Evolutionary conservation across 2,113 vertebrate species (phyloP), one percentile per base, ranked within the genome.

Genomic region (Malaclemys terrapin): DNA sequence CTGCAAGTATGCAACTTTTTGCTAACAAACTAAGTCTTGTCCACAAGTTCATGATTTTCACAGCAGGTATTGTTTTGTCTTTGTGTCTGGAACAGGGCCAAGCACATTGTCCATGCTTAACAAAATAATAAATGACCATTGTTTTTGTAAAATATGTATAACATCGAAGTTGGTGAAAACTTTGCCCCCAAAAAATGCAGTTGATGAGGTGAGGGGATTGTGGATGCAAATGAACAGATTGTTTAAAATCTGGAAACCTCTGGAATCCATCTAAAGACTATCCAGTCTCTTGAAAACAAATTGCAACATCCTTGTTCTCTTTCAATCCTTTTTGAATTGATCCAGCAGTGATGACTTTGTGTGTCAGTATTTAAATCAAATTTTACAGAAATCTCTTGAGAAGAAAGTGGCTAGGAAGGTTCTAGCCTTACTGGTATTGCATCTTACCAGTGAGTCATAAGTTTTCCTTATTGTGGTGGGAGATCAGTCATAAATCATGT

Each of bases 341-440:
- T 72, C 65, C 35, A 72, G 8, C 35, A 78, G 42, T 47, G 12
- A 78, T 47, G 75, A 78, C 22, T 45, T 45, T 45, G 42, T 47
- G 75, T 27, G 35, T 22, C 25, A 85, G 49, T 87, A 91, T 91
- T 91, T 87, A 85, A 93, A 91, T 87, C 87, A 16, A 53, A 53
- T 92, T 93, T 75, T 91, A 78, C 35, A 90, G 76, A 85, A 89
- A 24, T 87, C 57, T 85, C 57, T 92, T 92, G 53, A 91, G 75
- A 87, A 83, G 57, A 78, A 94, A 75, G 56, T 91, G 85, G 25
- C 79, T 97, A 90, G 59, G 88, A 91, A 96, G 96, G 87, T 59
- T 89, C 86, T 89, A 91, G 59, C 31, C 35, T n/a, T 93, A 59
- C 50, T 85, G 31, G 25, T 89, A 27, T 94, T 76, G 75, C 47